Evolutionary conservation across 2,888 invertebrate species (phyloP).

Genomic region (Blastobasis adustella): DNA sequence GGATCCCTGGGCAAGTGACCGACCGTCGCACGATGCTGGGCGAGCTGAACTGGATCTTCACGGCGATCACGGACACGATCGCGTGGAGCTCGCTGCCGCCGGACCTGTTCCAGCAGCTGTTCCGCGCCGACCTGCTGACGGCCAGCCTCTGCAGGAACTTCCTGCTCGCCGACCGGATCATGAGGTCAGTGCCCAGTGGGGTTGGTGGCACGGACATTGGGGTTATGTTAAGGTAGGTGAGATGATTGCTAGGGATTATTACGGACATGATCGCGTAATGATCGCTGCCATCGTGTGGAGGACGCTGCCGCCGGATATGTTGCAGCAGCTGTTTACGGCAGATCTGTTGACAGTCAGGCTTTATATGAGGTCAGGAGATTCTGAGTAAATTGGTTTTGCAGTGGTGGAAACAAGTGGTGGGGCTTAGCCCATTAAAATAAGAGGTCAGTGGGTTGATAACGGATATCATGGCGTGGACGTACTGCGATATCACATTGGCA

Average conservation of each 20-base stretch:
- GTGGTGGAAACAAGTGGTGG: too few species aligned
- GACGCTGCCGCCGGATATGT: not conserved
- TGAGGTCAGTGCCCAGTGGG: conserved; percentile 69
- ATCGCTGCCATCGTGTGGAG: not conserved
- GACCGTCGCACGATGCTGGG: conserved; percentile 98
- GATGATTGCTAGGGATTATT: too few species aligned
- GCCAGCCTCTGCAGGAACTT: conserved; percentile 98
- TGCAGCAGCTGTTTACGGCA: not conserved
- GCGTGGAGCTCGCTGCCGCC: conserved; percentile 98
- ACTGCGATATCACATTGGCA: too few species aligned
- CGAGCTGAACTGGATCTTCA: conserved; percentile 99
- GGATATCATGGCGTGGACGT: too few species aligned
- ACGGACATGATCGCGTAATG: not conserved
- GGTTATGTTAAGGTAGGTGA: not conserved
- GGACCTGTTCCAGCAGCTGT: conserved; percentile 96
- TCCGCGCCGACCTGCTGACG: conserved; percentile 97
- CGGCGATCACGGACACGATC: conserved; percentile 99
- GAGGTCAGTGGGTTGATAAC: too few species aligned
- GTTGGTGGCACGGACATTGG: too few species aligned
- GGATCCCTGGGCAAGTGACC: conserved; percentile 95
- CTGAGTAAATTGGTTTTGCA: too few species aligned
- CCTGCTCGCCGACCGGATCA: conserved; percentile 95
- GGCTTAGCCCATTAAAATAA: too few species aligned
- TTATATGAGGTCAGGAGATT: not conserved
- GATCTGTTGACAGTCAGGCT: not conserved